Conservation (phyloP, 2,888 invertebrate genomes). For the Acleris laterana region DNA sequence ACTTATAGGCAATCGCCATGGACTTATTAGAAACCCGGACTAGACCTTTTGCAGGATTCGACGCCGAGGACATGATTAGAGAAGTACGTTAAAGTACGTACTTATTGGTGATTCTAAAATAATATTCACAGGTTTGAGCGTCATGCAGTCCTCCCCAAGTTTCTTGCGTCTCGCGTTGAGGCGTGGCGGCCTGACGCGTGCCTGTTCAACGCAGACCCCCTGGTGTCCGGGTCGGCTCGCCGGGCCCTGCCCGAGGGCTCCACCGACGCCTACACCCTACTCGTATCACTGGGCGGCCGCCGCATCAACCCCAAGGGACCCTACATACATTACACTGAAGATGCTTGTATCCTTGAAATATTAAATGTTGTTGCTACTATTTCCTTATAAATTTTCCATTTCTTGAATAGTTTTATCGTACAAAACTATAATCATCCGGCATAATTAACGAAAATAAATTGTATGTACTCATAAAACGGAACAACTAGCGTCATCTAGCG, state of each 20-base stretch:
- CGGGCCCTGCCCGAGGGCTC: conserved; percentile 92
- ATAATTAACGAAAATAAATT: too few species aligned
- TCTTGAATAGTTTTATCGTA: too few species aligned
- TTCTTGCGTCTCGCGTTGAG: conserved; percentile 93
- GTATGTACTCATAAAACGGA: too few species aligned
- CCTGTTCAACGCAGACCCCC: conserved; percentile 95
- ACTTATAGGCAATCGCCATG: too few species aligned
- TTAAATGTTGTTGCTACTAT: background rate
- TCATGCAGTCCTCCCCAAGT: conserved; percentile 97
- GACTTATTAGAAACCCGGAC: too few species aligned
- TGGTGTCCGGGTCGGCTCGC: conserved; percentile 94
- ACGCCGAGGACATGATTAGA: too few species aligned
- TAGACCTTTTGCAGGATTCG: too few species aligned
- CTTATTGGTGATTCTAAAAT: too few species aligned
- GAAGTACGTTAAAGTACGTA: too few species aligned
- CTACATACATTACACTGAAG: conserved; percentile 95
- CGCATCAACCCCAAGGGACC: conserved; percentile 87
- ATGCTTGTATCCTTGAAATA: conserved; percentile 93
- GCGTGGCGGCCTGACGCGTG: conserved; percentile 94
- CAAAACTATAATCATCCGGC: too few species aligned
- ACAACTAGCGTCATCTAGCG: conserved; percentile 5
- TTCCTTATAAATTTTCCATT: background rate
- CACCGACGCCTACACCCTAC: conserved; percentile 92
- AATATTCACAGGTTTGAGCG: conserved; percentile 90
- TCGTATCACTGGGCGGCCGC: conserved; percentile 96